Base-by-base conservation (phyloP, 2,113 vertebrate species). In the Austrofundulus limnaeus region DNA sequence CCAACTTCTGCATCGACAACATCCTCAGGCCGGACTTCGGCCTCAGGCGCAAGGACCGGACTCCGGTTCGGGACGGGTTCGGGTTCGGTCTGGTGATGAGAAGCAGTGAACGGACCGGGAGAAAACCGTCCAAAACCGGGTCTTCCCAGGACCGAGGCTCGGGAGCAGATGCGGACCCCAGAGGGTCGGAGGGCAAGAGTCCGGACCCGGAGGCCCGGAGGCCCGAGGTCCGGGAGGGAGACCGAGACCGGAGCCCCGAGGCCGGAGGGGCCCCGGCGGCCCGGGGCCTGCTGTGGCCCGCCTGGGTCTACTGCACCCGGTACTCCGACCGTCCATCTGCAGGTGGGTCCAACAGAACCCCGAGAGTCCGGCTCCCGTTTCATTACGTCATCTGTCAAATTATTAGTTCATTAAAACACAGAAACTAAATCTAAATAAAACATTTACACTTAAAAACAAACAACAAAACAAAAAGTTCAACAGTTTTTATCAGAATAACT, bases 221-320 rank as follows among this genome's bases (percentile, higher is more conserved):
- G 53, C 74, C 85, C 6, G 89, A 90, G 78, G 55, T 86, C 61
- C 89, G 91, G 11, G 86, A 81, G 3, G 58, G 89, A 53, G 84
- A 81, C 74, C 84, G 83, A 51, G 94, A 93, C 56, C 81, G 82
- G 92, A 63, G 85, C 88, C 73, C 75, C 90, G 83, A n/a, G 37
- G 14, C 92, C 87, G 77, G 87, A 77, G 83, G 92, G 64, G 85
- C 87, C 69, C 74, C 91, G 16, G 83, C 85, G 11, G 66, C 68
- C 39, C 93, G 95, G 67, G 92, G 92, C 54, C 95, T 96, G 94
- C 92, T 97, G 25, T 98, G 96, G 96, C 96, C 96, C 4, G 96
- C 96, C 31, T 98, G 96, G 96, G 96, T 98, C 51, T 98, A 98
- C 81, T 98, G 96, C 85, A 98, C 96, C 73, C 92, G 96, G 66